phyloP scores from a whole-genome alignment of 2,888 invertebrate genomes.

The Drosophila paramelanica region DNA sequence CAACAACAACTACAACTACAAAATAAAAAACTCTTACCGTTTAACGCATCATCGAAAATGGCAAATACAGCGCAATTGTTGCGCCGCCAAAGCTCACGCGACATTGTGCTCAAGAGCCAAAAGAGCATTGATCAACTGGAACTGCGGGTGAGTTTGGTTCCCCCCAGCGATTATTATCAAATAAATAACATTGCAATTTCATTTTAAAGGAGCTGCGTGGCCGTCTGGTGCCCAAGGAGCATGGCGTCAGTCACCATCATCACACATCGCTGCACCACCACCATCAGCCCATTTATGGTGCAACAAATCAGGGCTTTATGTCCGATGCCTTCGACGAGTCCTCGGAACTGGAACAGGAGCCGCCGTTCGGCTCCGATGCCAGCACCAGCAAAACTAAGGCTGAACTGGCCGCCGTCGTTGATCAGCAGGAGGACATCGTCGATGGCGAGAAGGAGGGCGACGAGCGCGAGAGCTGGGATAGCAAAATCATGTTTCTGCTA shows the following conservation, averaged over 20 bases:
- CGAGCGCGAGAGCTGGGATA: conserved; percentile 96
- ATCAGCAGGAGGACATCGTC: conserved; percentile 85
- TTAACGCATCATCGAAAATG: conserved; percentile 86
- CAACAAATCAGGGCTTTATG: conserved; percentile 93
- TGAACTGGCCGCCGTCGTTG: conserved; percentile 55
- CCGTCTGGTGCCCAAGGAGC: conserved; percentile 90
- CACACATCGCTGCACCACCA: conserved; percentile 76
- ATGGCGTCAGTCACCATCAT: conserved; percentile 87
- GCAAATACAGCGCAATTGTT: conserved; percentile 96
- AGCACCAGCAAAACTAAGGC: conserved; percentile 82
- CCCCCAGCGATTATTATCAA: too few species aligned
- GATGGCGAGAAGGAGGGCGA: conserved; percentile 89
- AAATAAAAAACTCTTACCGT: conserved; percentile 22
- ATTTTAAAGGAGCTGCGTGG: conserved; percentile 89
- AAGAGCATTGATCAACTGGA: conserved; percentile 93
- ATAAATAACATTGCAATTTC: neutral
- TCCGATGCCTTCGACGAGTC: conserved; percentile 84
- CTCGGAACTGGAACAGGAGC: conserved; percentile 80
- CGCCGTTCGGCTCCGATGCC: conserved; percentile 82
- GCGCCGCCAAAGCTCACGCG: conserved; percentile 94
- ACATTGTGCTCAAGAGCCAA: conserved; percentile 88
- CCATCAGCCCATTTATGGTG: conserved; percentile 89
- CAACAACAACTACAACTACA: conserved; percentile 19
- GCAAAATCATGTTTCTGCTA: conserved; percentile 94
- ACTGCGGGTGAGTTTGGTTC: conserved; percentile 88